Percentiles rank a stretch among this genome's conserved stretches.
Conservation (phyloP, 2,113 vertebrate species). For the Pterocles orientalis region DNA sequence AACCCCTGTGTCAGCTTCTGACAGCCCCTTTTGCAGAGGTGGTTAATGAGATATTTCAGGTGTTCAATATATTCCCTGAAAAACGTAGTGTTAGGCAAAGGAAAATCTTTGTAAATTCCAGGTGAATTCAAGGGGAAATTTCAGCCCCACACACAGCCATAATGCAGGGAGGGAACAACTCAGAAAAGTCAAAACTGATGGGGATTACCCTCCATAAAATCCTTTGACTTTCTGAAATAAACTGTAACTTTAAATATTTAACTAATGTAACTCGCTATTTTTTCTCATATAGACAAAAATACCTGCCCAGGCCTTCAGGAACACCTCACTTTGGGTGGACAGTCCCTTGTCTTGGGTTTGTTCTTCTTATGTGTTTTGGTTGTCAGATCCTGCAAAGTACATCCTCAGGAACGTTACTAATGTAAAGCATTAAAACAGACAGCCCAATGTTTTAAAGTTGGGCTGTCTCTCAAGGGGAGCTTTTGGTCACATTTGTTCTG, state of each 20-base stretch:
- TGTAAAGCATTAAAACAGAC: neutral
- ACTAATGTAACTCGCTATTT: neutral
- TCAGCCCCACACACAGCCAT: rapidly evolving
- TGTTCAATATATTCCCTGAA: neutral
- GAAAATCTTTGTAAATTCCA: neutral
- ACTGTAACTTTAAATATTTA: neutral
- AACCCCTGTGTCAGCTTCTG: neutral
- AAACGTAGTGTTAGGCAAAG: neutral
- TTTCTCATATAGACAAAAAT: neutral
- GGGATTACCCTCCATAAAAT: neutral
- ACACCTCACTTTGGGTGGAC: neutral
- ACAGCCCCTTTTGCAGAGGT: neutral
- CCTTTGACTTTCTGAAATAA: neutral
- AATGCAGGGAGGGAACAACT: neutral
- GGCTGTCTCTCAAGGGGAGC: rapidly evolving
- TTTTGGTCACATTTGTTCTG: neutral
- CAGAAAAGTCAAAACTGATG: neutral
- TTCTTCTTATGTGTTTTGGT: neutral
- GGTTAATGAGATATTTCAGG: neutral
- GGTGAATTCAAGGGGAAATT: neutral
- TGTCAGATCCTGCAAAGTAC: neutral
- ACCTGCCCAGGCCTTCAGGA: neutral
- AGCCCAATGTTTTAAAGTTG: neutral
- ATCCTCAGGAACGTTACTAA: neutral
- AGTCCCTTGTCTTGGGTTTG: neutral